These are phyloP conservation scores for Gymnocypris eckloni DNA, from an alignment of 2,797 vertebrate genomes.

Conservation along the genomic window DNA sequence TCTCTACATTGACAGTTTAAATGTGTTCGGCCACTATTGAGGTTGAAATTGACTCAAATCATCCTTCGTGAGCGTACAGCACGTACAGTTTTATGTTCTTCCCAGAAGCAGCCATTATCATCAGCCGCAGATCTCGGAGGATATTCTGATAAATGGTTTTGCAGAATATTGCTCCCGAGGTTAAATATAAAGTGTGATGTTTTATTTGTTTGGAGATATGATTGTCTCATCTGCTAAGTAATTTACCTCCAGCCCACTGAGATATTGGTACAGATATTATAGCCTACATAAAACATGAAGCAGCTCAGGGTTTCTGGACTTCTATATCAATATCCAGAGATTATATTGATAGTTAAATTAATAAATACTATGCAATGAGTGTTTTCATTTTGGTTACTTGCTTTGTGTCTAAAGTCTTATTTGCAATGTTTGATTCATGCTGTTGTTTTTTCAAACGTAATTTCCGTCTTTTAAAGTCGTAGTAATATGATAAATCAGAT, in stretches of 20 bases:
- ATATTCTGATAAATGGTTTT: conserved; percentile 7
- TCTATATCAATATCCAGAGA: not conserved
- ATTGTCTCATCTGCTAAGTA: conserved; percentile 20
- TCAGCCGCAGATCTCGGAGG: conserved; percentile 13
- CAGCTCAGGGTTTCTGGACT: conserved; percentile 3
- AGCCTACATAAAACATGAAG: not conserved
- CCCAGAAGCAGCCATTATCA: conserved; percentile 16
- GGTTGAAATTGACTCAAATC: conserved; percentile 14
- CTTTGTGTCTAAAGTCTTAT: not conserved
- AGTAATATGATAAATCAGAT: not conserved
- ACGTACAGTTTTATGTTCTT: conserved; percentile 1
- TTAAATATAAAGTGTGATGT: conserved; percentile 41
- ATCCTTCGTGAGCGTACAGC: not conserved
- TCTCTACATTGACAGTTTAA: not conserved
- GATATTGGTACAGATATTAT: conserved; percentile 19
- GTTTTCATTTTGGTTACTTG: not conserved
- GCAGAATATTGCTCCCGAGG: conserved; percentile 15
- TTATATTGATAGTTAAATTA: not conserved
- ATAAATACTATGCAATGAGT: not conserved
- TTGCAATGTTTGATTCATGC: not conserved
- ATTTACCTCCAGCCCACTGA: conserved; percentile 3
- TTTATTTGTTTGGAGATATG: conserved; percentile 38
- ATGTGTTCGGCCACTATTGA: not conserved
- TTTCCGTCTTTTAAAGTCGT: not conserved
- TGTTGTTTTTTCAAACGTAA: not conserved